Base-by-base conservation (phyloP, 2,888 invertebrate genomes). In the Beris morrisii region DNA sequence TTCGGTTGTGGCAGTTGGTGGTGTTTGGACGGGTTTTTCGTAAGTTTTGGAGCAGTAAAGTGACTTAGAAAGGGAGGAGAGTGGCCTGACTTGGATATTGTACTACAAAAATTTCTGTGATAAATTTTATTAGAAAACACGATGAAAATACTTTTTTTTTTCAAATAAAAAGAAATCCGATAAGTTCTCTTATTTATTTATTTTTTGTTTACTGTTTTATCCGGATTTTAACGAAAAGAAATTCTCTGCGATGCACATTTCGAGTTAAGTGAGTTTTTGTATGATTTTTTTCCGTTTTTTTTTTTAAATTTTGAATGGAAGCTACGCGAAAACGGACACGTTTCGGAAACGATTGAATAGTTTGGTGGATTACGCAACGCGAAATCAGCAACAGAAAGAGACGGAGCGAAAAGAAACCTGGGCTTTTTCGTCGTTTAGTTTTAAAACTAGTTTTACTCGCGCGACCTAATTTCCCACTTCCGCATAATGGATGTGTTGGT, bases 1-100 rank as follows among this genome's bases (percentile, higher is more conserved):
- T 78, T 80, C 78, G 76, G 73, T 75, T 73, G 73, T 74, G 71
- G 75, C 74, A 75, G 71, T 73, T 72, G 74, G 75, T 76, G 74
- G 76, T 67, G 77, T 75, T 72, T 75, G 78, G 79, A 78, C 76
- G 75, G 73, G 71, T 71, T 61, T 67, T 71, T 65, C 53, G 65
- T 15, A 45, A 63, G 28, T 67, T 38, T 48, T n/a, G n/a, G 13
- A 48, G 11, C 56, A 71, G 67, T 70, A 70, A 70, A 71, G 72
- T 76, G 75, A 74, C 75, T 73, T 74, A 76, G 75, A 71, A 74
- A 71, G 69, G 70, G 73, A 32, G 71, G 73, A 75, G 69, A 66
- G 69, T 69, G 67, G 43, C 30, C 31, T 53, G 22, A 22, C 22
- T 38, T 38, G 38, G 74, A 74, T 74, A 72, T 54, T 63, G 38